phyloP scores from a whole-genome alignment of 2,888 invertebrate species.

The Dryobota labecula region DNA sequence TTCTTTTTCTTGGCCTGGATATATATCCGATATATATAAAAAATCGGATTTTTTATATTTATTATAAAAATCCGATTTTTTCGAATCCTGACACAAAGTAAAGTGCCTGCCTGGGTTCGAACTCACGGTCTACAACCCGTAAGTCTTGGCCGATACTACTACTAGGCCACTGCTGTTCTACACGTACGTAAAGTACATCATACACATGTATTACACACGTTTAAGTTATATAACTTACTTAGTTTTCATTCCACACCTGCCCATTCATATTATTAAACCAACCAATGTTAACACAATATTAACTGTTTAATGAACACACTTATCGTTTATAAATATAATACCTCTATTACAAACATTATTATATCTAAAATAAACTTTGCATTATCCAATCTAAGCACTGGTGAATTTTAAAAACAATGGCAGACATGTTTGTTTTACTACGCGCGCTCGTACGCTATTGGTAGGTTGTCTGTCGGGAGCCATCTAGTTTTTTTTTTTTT shows the following conservation, averaged over 20 bases:
- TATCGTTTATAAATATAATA: slow-evolving; percentile 68
- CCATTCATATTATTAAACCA: slow-evolving; percentile 13
- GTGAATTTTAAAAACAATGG: slow-evolving; percentile 65
- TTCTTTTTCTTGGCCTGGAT: no score
- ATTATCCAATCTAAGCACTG: slow-evolving; percentile 62
- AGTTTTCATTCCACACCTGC: slow-evolving; percentile 1
- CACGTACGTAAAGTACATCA: no score
- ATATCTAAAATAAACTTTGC: slow-evolving; percentile 61
- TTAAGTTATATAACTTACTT: background rate
- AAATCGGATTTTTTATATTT: no score
- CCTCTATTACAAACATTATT: slow-evolving; percentile 64
- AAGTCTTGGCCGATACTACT: no score
- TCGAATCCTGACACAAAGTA: no score
- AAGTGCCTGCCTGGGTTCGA: no score
- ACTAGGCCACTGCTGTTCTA: no score
- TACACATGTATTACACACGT: no score
- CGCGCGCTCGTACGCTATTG: slow-evolving; percentile 68
- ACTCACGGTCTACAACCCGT: no score
- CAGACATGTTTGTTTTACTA: slow-evolving; percentile 66
- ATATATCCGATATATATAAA: no score
- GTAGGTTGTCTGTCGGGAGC: slow-evolving; percentile 56
- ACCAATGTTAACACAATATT: slow-evolving; percentile 22
- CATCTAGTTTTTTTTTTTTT: slow-evolving; percentile 4
- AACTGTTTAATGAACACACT: slow-evolving; percentile 54
- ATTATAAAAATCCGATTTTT: no score